phyloP scores from a whole-genome alignment of 2,888 invertebrate species.

The Polylopha cassiicola region DNA sequence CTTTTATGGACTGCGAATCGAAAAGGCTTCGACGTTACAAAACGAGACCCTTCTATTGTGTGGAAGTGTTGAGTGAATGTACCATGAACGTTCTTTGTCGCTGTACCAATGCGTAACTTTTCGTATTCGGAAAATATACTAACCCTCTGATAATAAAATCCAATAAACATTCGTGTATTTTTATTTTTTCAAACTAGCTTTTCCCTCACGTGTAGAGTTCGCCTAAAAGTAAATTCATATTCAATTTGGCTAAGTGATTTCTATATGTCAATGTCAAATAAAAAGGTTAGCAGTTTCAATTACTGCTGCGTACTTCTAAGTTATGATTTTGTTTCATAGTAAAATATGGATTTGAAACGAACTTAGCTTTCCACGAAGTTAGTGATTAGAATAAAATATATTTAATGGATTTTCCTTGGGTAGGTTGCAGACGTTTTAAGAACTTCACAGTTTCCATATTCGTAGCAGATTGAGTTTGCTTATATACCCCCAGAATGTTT shows the following conservation, averaged over 20 bases:
- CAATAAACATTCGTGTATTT: constrained; percentile 19
- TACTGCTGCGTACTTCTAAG: too few relatives aligned
- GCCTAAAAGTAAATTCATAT: constrained; percentile 17
- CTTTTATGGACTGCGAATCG: constrained; percentile 70
- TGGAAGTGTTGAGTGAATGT: constrained; percentile 58
- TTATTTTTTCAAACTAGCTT: constrained; percentile 12
- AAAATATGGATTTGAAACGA: too few relatives aligned
- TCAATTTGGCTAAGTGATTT: constrained; percentile 21
- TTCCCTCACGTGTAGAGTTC: constrained; percentile 5
- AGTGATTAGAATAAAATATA: too few relatives aligned
- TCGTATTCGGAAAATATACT: constrained; percentile 35
- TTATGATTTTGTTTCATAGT: too few relatives aligned
- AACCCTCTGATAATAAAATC: constrained; percentile 33
- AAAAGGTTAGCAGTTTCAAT: constrained; percentile 6
- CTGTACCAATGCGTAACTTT: constrained; percentile 43
- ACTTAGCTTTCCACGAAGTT: too few relatives aligned
- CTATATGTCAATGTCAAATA: constrained; percentile 14
- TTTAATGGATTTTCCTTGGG: too few relatives aligned
- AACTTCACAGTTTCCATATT: too few relatives aligned
- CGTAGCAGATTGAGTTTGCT: too few relatives aligned
- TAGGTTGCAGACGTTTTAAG: too few relatives aligned
- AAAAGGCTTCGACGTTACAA: constrained; percentile 62
- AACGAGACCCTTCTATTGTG: constrained; percentile 68
- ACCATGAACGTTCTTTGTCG: constrained; percentile 55
- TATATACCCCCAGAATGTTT: too few relatives aligned